Percentiles rank a stretch among this genome's conserved stretches.
Conservation (phyloP, 2,888 invertebrate genomes). For the Eupithecia abbreviata region DNA sequence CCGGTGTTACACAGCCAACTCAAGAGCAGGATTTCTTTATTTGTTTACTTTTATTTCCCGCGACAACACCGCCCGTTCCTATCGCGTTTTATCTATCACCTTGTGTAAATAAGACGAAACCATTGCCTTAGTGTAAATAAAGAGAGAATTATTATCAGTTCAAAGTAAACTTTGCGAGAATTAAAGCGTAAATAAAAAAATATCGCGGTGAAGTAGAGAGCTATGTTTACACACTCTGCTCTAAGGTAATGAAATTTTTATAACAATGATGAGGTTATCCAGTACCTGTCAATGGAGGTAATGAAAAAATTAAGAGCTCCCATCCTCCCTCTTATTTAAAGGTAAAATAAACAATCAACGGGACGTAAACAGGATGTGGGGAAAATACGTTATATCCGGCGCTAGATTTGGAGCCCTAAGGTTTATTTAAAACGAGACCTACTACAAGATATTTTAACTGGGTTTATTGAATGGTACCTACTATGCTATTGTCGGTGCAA, state of each 20-base stretch:
- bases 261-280: constrained; percentile 45
- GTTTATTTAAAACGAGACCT: constrained; percentile 14
- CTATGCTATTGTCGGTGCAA: too few species aligned
- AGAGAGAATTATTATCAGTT: constrained; percentile 73
- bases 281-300: constrained; percentile 36
- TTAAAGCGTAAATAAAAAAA: constrained; percentile 69
- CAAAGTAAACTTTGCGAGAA: constrained; percentile 68
- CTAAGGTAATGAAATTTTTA: constrained; percentile 47
- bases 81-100: constrained; percentile 78
- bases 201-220: constrained; percentile 52
- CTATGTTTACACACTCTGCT: constrained; percentile 48
- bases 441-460: constrained; percentile 4
- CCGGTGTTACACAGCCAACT: constrained; percentile 70
- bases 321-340: constrained; percentile 40
- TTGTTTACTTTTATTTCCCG: constrained; percentile 72
- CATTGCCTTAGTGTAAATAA: constrained; percentile 74
- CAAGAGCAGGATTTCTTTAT: constrained; percentile 66
- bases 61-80: constrained; percentile 71
- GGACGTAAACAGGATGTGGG: constrained; percentile 44
- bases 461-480: neutral
- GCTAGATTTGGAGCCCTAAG: constrained; percentile 20
- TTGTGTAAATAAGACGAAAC: constrained; percentile 72
- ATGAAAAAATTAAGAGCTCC: constrained; percentile 41
- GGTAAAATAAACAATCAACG: constrained; percentile 41
- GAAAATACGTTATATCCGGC: constrained; percentile 45